phyloP scores from a whole-genome alignment of 2,797 vertebrate genomes.

The Chloroceryle inda region DNA sequence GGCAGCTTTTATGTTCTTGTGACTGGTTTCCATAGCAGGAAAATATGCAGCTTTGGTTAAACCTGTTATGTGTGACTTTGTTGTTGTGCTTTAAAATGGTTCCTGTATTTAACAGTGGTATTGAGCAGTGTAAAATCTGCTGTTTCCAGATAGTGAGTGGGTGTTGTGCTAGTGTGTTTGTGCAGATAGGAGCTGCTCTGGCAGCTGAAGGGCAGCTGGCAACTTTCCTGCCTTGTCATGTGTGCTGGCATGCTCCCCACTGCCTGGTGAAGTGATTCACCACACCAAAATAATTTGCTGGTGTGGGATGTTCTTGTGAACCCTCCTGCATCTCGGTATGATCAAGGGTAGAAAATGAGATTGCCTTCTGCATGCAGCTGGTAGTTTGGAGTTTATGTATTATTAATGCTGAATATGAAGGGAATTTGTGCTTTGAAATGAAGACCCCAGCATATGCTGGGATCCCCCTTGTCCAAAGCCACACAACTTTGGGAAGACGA shows the following conservation, averaged over 20 bases:
- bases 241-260: not conserved
- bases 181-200: not conserved
- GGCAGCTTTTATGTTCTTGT: slow-evolving; percentile 50
- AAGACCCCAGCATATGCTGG: accelerated
- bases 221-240: slow-evolving; percentile 3
- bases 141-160: not conserved
- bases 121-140: not conserved
- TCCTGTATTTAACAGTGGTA: not conserved
- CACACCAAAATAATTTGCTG: not conserved
- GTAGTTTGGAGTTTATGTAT: not conserved
- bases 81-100: not conserved
- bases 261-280: not conserved
- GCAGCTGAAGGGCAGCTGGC: slow-evolving; percentile 41
- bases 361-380: not conserved
- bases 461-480: not conserved
- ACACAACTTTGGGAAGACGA: accelerated
- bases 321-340: not conserved
- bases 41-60: slow-evolving; percentile 18
- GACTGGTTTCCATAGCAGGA: slow-evolving; percentile 53
- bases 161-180: slow-evolving; percentile 7
- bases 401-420: accelerated
- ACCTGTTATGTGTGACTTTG: slow-evolving; percentile 33
- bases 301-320: not conserved
- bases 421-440: not conserved
- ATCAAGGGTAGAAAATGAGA: not conserved